phyloP scores from a whole-genome alignment of 2,113 vertebrate genomes.

The Cranoglanis bouderius region DNA sequence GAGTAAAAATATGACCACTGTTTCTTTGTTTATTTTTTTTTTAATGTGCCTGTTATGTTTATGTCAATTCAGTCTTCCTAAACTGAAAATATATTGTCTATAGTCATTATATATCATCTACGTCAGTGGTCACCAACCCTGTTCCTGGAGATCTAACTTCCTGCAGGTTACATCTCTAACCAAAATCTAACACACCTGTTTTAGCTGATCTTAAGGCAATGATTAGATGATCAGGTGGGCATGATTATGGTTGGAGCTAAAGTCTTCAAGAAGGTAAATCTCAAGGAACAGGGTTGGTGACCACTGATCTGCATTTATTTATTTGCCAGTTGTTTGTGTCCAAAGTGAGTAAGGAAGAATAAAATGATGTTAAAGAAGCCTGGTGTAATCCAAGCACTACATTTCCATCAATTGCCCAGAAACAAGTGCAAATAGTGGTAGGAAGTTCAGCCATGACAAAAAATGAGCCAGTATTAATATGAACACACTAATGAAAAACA shows the following conservation, averaged over 20 bases:
- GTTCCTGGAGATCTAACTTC: too few relatives aligned
- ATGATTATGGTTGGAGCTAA: too few relatives aligned
- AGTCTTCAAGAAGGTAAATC: too few relatives aligned
- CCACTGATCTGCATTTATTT: too few relatives aligned
- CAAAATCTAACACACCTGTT: too few relatives aligned
- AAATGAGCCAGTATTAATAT: conserved; percentile 17
- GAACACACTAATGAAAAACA: neutral
- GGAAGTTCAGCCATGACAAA: conserved; percentile 3
- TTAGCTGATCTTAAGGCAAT: too few relatives aligned
- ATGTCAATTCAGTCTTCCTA: neutral
- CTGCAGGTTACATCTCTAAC: too few relatives aligned
- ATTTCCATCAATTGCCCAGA: neutral
- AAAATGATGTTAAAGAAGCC: neutral
- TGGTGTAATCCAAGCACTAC: neutral
- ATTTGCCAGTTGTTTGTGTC: neutral
- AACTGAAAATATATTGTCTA: neutral
- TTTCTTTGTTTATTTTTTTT: neutral
- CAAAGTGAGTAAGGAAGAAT: neutral
- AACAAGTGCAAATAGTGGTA: neutral
- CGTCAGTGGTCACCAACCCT: too few relatives aligned
- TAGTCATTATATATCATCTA: neutral
- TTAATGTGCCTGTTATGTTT: neutral
- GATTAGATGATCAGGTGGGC: too few relatives aligned
- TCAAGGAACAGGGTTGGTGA: too few relatives aligned
- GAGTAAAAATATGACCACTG: neutral